phyloP scores from a whole-genome alignment of 2,797 vertebrate genomes.

The Xenops minutus region DNA sequence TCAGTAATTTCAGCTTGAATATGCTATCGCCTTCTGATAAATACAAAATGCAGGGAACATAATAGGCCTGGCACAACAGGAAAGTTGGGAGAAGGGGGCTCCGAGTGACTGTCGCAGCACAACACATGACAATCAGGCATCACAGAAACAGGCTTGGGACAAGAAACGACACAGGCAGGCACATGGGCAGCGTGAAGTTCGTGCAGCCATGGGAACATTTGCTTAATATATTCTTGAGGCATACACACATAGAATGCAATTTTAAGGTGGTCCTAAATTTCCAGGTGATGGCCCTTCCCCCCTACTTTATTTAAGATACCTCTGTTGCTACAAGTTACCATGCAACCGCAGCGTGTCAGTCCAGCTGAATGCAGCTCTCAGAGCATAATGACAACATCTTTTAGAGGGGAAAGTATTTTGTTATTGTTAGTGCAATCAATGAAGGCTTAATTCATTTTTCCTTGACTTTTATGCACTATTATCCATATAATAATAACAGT shows the following conservation, averaged over 20 bases:
- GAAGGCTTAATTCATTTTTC: constrained; percentile 13
- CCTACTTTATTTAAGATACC: not conserved
- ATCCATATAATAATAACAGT: not conserved
- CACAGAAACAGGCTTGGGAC: not conserved
- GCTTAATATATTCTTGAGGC: not conserved
- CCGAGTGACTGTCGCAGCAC: not conserved
- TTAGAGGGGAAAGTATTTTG: not conserved
- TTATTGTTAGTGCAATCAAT: not conserved
- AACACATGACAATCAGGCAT: not conserved
- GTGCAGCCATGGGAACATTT: not conserved
- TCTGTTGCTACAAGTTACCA: not conserved
- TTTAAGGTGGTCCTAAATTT: not conserved
- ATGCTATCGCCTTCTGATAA: not conserved
- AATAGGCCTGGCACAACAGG: not conserved
- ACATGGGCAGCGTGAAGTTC: not conserved
- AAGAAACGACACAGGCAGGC: accelerated
- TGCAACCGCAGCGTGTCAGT: not conserved
- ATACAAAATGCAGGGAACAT: not conserved
- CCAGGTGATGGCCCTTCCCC: not conserved
- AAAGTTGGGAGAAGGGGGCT: not conserved
- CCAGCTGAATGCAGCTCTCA: not conserved
- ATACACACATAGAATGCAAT: not conserved
- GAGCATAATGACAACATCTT: not conserved
- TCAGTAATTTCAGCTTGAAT: constrained; percentile 16
- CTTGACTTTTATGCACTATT: constrained; percentile 21